Base-by-base conservation (phyloP, 2,797 vertebrate genomes). In the Ambastaia sidthimunki region DNA sequence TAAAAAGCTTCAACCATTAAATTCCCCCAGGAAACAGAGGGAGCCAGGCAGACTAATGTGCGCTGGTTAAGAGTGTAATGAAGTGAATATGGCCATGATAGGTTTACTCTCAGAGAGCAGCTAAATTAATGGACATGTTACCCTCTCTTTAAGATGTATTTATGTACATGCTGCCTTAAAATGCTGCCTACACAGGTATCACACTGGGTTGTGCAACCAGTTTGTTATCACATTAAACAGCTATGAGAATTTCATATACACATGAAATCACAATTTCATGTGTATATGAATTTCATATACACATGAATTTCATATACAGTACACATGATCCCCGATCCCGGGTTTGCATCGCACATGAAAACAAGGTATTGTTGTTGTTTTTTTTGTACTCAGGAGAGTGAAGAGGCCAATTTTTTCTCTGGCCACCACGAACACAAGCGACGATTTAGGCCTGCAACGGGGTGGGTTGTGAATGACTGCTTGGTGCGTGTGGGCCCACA, bases 1-100 rank as follows among this genome's bases (percentile, higher is more conserved):
- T 90, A 92, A 93, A 92, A 91, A 89, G 90, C 89, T 88, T 89
- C 86, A 88, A 88, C 89, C 91, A 89, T 90, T 91, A 91, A 86
- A 90, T 91, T 87, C 76, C 93, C 85, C 90, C 90, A 80, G 85
- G 93, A 93, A 92, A 91, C 87, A 34, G 75, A 83, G 67, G 85
- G 85, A 87, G 87, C 54, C 66, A 60, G 80, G 89, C 87, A 88
- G 92, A 93, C 91, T 92, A 91, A 92, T 92, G 89, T 89, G 89
- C 90, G 87, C 87, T 89, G 84, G 90, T 73, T 66, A 89, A 84
- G 80, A 80, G 87, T 85, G 89, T 92, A 93, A 94, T 94, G 92
- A 93, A 93, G 90, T 89, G 91, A 92, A 93, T 91, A 89, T 78
- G 88, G 92, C 89, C 85, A 74, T 84, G 86, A 86, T 85, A 87